A percentile compares a stretch with the other conserved stretches of the same genome.
These are phyloP conservation scores for Acholoe squamosa DNA, from an alignment of 2,888 invertebrate genomes.

Conservation along the genomic window DNA sequence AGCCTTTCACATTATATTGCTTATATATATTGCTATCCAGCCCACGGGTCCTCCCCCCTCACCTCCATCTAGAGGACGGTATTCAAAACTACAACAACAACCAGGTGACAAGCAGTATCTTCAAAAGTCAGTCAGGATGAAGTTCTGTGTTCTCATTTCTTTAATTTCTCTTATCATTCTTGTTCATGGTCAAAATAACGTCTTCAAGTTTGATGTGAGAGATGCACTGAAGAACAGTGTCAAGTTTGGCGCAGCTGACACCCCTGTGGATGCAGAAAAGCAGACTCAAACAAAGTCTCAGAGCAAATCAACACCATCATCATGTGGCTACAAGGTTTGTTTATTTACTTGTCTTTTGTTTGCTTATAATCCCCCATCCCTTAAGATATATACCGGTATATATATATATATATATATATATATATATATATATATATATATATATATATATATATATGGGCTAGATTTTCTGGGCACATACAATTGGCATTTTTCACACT, in stretches of 20 bases:
- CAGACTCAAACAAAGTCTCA: neutral
- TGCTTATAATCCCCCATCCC: neutral
- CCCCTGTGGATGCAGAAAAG: neutral
- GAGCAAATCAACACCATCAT: neutral
- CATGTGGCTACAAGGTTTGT: neutral
- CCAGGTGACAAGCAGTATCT: no score
- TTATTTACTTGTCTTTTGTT: neutral
- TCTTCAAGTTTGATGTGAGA: slow-evolving; percentile 14
- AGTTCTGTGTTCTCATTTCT: neutral
- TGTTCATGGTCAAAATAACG: neutral
- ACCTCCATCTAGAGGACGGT: no score
- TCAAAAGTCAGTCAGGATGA: neutral
- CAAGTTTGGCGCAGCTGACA: neutral
- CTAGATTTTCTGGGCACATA: no score
- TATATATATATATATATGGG: neutral
- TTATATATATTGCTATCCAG: no score
- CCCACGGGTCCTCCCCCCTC: no score
- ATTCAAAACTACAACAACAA: no score
- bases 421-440: slow-evolving; percentile 38
- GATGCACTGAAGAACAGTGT: neutral
- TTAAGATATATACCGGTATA: no score
- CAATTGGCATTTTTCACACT: no score
- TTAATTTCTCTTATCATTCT: neutral
- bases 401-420: slow-evolving; percentile 64
- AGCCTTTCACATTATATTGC: no score